Evolutionary conservation across 2,113 vertebrate species (phyloP), one percentile per base, ranked within the genome.

Genomic region (Sander lucioperca): DNA sequence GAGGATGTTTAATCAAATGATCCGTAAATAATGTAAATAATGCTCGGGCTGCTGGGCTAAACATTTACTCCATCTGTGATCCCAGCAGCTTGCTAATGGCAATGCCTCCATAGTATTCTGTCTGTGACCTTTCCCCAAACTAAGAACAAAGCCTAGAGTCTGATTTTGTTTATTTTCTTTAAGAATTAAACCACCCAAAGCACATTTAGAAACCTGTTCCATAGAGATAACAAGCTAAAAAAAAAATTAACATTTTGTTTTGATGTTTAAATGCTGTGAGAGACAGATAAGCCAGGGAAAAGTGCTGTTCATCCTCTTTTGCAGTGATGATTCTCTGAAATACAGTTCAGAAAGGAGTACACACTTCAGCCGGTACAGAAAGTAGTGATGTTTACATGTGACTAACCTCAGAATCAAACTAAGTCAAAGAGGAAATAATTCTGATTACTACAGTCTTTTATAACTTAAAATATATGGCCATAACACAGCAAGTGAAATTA

Each of bases 51-150:
- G 36, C 57, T 23, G 82, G 87, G 64, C 53, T 68, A 68, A 88
- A 81, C 69, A 77, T 77, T 78, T 36, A 74, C 65, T 78, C 33
- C 48, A 1, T 33, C 77, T 86, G 74, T 75, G 51, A 76, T 83
- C 67, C 6, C 59, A 67, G 83, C 69, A 62, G 62, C 61, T 25
- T 30, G 63, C 56, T 82, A 19, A 23, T 50, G 51, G 79, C 53
- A 19, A 23, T 50, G 51, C 81, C 53, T 57, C 58, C 6, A 9
- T 47, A 2, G 48, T 61, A 74, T 27, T 66, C 66, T 45, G 66
- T 13, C 57, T 51, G 53, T 79, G 91, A 90, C 88, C 91, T 92
- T 91, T 77, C 36, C 47, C 65, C 53, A 36, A 57, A 86, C 69
- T 68, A 45, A 84, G 13, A 79, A 25, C 84, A 62, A 51, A 70